Evolutionary conservation across 2,113 vertebrate species (phyloP), one percentile per base, ranked within the genome.

Genomic region (Corythornis cristatus): DNA sequence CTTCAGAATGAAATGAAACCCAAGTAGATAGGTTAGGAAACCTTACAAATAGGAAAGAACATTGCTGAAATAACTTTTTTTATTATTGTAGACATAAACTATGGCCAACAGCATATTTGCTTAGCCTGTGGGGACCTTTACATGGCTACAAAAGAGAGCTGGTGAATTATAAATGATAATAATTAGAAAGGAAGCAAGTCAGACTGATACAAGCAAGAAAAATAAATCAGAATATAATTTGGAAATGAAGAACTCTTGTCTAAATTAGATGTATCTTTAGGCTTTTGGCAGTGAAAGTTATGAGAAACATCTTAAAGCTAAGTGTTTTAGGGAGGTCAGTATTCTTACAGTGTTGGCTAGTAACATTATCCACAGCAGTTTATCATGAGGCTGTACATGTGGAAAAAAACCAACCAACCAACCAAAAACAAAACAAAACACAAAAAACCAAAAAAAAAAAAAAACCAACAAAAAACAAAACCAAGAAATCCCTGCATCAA

Each of bases 1-100:
- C 58, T 83, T 86, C 83, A 88, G 80, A 60, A 82, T 12, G 75
- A 84, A 93, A 95, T 68, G 64, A 92, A 86, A 17, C 31, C 33
- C 73, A 50, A 84, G 12, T 26, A 78, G 29, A 60, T 12, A 64
- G 57, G 19, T 53, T 37, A 78, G 62, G 81, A 91, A 91, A 50
- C 7, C n/a, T 78, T 72, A 83, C 15, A 95, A 82, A 75, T 20
- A 75, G 25, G 22, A 62, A 75, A 67, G 31, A 72, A 87, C 72
- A 51, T 22, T 65, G 21, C n/a, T 72, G 40, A 89, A 84, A 72
- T 68, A 90, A 86, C 54, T 75, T 89, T 0, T 86, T 89, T 82
- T 89, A 75, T 73, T 76, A 51, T 20, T 84, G 28, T 26, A 37
- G 50, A 65, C 21, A 71, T 56, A 75, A 85, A 71, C 61, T 25